These are phyloP conservation scores for Zootoca vivipara DNA, from an alignment of 2,113 vertebrate genomes.

Conservation along the genomic window DNA sequence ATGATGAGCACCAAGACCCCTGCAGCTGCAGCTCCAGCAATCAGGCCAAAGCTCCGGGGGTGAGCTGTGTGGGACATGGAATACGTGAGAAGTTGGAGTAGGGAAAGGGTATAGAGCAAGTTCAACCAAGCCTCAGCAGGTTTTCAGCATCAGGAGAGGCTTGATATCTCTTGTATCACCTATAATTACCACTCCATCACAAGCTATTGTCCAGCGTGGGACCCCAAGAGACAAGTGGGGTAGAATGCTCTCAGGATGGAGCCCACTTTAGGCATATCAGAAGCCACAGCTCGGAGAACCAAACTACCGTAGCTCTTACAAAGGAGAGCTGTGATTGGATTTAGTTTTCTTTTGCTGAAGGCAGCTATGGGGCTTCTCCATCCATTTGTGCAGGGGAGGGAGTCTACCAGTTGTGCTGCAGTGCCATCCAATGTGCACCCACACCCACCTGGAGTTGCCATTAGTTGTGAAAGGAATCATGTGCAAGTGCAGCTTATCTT, in stretches of 20 bases:
- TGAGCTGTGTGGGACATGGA: conserved; percentile 81
- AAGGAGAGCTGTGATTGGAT: too few relatives aligned
- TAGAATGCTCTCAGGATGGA: not conserved
- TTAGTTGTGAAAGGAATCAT: not conserved
- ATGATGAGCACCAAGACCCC: conserved; percentile 85
- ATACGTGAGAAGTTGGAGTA: conserved; percentile 40
- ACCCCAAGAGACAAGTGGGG: not conserved
- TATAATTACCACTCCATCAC: not conserved
- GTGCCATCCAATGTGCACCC: not conserved
- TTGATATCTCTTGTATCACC: not conserved
- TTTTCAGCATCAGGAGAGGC: not conserved
- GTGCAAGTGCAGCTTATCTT: too few relatives aligned
- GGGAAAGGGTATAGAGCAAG: not conserved
- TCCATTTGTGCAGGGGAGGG: not conserved
- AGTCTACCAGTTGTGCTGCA: not conserved
- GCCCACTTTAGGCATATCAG: not conserved
- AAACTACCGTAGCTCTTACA: too few relatives aligned
- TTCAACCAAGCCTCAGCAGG: not conserved
- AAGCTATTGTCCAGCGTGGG: not conserved
- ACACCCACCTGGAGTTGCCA: not conserved
- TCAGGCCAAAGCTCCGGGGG: conserved; percentile 88
- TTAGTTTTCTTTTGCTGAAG: too few relatives aligned
- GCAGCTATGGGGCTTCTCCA: too few relatives aligned
- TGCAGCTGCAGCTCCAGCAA: conserved; percentile 89
- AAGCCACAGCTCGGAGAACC: too few relatives aligned